Percentiles rank a stretch among this genome's conserved stretches.
Evolutionary conservation across 2,113 vertebrate species (phyloP).

Genomic region (Athene cunicularia): DNA sequence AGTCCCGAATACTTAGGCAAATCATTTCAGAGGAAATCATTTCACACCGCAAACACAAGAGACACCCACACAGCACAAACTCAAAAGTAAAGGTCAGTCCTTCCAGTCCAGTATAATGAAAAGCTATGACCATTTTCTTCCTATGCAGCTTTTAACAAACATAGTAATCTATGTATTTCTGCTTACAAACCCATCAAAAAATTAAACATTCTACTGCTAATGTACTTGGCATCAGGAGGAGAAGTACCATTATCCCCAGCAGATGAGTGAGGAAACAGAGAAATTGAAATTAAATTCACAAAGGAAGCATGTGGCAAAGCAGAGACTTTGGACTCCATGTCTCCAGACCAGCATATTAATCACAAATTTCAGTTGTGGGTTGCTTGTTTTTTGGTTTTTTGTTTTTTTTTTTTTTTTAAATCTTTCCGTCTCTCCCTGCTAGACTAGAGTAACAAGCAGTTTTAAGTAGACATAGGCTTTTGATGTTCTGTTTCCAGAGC

Average conservation of each 20-base stretch:
- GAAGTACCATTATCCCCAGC: conserved; percentile 24
- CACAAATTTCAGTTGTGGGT: background rate
- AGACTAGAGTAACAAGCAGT: background rate
- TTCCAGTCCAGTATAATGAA: background rate
- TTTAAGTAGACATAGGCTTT: background rate
- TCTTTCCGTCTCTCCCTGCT: background rate
- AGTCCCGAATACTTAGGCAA: background rate
- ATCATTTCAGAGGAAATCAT: background rate
- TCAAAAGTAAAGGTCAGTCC: background rate
- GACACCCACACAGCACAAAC: background rate
- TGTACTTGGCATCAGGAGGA: conserved; percentile 10
- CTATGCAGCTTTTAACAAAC: background rate
- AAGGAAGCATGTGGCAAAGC: background rate
- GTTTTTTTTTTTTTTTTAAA: background rate
- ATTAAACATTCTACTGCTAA: background rate
- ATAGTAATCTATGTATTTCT: background rate
- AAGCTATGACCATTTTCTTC: background rate
- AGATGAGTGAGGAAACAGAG: conserved; percentile 12
- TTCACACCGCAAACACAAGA: background rate
- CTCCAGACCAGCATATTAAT: conserved; percentile 12
- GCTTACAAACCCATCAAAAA: background rate
- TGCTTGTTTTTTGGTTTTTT: no score
- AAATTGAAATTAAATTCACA: background rate
- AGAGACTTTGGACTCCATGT: background rate
- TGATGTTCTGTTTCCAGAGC: background rate